Base-by-base conservation (phyloP, 2,113 vertebrate genomes). In the Elanus axillaris region DNA sequence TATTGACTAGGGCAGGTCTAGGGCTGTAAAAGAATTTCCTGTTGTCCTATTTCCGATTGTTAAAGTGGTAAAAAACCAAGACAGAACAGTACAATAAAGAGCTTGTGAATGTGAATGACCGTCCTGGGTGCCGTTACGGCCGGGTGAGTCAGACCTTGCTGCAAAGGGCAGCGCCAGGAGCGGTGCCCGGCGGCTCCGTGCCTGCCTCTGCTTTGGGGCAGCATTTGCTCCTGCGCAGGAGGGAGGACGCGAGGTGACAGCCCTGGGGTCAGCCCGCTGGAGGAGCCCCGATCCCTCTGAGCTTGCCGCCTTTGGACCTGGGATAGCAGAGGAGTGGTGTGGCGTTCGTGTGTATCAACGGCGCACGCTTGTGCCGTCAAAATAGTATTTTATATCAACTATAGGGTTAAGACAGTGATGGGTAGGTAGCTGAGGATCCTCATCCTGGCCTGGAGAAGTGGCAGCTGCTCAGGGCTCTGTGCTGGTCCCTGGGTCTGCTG, bases 21-120 rank as follows among this genome's bases (percentile, higher is more conserved):
- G 64, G 81, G 80, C 93, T 85, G 40, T 84, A 84, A 82, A 91
- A 94, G 83, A 81, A 89, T 89, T 93, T 97, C 91, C 91, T 97
- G 91, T 88, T 91, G 82, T 87, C 77, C 50, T 87, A 22, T 94
- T 97, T 95, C 80, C 18, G 22, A 62, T 85, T 67, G 86, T 93
- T 95, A 38, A 82, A 94, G 92, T 53, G 60, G 55, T 86, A 53
- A 86, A 94, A 86, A 84, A 11, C 31, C 31, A 38, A 69, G 56
- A 26, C 53, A 81, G 82, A 94, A 1, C 45, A 38, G 69, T 34
- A 7, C 80, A 87, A 68, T 69, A 76, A 87, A 81, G 91, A 75
- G 94, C 25, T 14, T 2, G 43, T 42, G 94, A 42, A 38, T 1
- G 40, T 15, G 93, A 85, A 96, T 64, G 58, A 4, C 64, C 2